Conservation (phyloP, 1,140 invertebrate genomes). For the Hypothenemus hampei region DNA sequence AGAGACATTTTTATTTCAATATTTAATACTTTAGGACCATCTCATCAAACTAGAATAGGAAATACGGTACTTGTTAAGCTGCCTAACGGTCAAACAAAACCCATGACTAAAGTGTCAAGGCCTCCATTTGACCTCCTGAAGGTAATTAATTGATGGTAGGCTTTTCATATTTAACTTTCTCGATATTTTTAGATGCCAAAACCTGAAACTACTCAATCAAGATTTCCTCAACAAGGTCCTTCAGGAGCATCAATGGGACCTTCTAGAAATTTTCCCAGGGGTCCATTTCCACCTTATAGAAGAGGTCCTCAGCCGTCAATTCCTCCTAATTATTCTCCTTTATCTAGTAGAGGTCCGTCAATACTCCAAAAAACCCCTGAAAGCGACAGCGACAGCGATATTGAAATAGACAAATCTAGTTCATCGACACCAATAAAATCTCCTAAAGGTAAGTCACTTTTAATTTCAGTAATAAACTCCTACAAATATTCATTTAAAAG, state of each 20-base stretch:
- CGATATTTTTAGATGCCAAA: slow-evolving; percentile 16
- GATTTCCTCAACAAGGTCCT: neutral
- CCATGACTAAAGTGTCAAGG: slow-evolving; percentile 41
- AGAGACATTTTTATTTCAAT: neutral
- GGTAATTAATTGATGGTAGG: no score
- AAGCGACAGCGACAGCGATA: slow-evolving; percentile 39
- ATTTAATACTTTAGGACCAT: slow-evolving; percentile 27
- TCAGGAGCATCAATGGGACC: slow-evolving; percentile 21
- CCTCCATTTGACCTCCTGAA: slow-evolving; percentile 41
- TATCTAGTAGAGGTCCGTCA: slow-evolving; percentile 38
- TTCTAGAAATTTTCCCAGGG: slow-evolving; percentile 25
- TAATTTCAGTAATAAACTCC: neutral
- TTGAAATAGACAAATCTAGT: slow-evolving; percentile 27
- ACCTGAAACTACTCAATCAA: slow-evolving; percentile 4
- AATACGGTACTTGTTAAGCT: slow-evolving; percentile 60
- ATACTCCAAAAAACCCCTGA: slow-evolving; percentile 20
- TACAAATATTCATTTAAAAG: slow-evolving; percentile 1
- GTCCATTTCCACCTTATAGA: slow-evolving; percentile 26
- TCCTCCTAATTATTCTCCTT: slow-evolving; percentile 53
- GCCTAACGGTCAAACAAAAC: slow-evolving; percentile 55
- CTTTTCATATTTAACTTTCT: neutral
- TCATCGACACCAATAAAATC: slow-evolving; percentile 19
- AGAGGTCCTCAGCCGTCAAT: slow-evolving; percentile 47
- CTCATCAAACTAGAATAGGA: slow-evolving; percentile 40
- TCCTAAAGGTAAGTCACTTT: slow-evolving; percentile 20